These are phyloP conservation scores for Eclectus roratus DNA, from an alignment of 2,113 vertebrate species.

Conservation along the genomic window DNA sequence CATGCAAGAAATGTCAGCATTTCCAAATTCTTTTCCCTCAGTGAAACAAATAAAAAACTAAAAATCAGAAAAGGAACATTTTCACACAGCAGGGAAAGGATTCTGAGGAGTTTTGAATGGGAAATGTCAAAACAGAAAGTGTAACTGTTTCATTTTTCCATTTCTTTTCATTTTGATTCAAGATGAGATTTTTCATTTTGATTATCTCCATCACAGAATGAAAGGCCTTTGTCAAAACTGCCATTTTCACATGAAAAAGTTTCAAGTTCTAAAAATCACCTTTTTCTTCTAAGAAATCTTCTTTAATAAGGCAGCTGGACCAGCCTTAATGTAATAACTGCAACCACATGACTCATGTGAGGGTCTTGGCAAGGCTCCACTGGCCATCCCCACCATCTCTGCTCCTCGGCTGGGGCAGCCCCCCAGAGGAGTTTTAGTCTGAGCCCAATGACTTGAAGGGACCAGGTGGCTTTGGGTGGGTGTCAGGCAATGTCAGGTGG, in stretches of 20 bases:
- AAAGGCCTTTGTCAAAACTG: constrained; percentile 63
- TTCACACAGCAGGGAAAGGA: constrained; percentile 50
- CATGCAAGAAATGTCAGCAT: constrained; percentile 49
- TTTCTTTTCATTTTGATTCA: constrained; percentile 47
- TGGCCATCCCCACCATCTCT: accelerated
- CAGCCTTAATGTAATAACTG: not conserved
- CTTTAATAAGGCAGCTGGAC: not conserved
- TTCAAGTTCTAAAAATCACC: constrained; percentile 52
- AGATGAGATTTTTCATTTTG: constrained; percentile 57
- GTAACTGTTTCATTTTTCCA: constrained; percentile 54
- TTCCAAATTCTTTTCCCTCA: constrained; percentile 23
- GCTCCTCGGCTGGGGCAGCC: not conserved
- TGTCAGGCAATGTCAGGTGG: not conserved
- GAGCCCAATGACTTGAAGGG: not conserved
- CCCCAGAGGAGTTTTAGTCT: not conserved
- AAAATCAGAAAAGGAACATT: constrained; percentile 42
- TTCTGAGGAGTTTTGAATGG: constrained; percentile 64
- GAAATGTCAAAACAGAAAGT: constrained; percentile 64
- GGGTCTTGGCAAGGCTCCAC: not conserved
- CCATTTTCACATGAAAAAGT: constrained; percentile 45
- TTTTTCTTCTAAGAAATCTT: not conserved
- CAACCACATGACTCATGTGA: not conserved
- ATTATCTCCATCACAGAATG: constrained; percentile 52
- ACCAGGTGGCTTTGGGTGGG: not conserved
- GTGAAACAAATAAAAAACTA: constrained; percentile 26